A percentile compares a stretch with the other conserved stretches of the same genome.
Evolutionary conservation across 2,888 invertebrate species (phyloP).

Genomic region (Dryocosmus kuriphilus): DNA sequence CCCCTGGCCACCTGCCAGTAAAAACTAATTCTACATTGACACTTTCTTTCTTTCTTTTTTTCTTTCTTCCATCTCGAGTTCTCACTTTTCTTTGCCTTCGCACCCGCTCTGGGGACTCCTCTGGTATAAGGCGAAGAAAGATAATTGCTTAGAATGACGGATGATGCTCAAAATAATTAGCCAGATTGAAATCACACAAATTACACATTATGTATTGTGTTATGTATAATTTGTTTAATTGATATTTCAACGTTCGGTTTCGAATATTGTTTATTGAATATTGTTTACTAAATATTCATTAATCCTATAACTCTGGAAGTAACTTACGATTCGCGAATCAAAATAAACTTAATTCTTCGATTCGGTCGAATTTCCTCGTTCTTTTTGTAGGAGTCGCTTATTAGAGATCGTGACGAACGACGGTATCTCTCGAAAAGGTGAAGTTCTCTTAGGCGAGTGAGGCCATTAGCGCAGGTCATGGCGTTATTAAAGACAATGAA

Average conservation of each 20-base stretch:
- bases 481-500: conserved; percentile 77
- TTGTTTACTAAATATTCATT: too few species aligned
- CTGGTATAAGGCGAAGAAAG: neutral
- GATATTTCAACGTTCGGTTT: too few species aligned
- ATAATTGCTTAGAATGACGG: conserved; percentile 5
- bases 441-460: conserved; percentile 55
- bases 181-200: conserved; percentile 8
- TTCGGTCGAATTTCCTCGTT: neutral
- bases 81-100: conserved; percentile 29
- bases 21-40: neutral
- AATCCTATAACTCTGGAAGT: neutral
- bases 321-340: neutral
- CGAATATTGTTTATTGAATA: too few species aligned
- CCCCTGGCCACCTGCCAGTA: neutral
- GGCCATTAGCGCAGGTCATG: conserved; percentile 74
- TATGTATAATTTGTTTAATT: neutral
- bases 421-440: conserved; percentile 43
- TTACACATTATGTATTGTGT: neutral
- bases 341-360: neutral
- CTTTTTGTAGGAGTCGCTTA: neutral
- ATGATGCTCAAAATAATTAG: conserved; percentile 16
- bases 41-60: neutral
- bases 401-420: neutral
- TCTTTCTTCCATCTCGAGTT: neutral
- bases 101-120: conserved; percentile 2